phyloP scores from a whole-genome alignment of 2,888 invertebrate genomes.

The Drosophila dives region DNA sequence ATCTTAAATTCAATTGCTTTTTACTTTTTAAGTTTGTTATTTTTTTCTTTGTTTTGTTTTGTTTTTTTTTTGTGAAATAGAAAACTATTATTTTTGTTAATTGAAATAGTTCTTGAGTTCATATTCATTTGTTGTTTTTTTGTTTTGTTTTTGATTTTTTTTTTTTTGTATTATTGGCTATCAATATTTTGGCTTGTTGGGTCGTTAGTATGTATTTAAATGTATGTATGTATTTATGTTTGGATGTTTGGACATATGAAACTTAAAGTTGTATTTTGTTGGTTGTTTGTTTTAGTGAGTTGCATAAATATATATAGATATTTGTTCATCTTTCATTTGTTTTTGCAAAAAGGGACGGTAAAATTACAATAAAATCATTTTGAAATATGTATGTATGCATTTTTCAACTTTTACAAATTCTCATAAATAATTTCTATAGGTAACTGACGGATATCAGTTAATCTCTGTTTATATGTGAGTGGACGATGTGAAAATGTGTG shows the following conservation, averaged over 20 bases:
- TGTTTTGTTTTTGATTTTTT: neutral
- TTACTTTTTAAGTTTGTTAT: slow-evolving; percentile 50
- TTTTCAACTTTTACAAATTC: slow-evolving; percentile 35
- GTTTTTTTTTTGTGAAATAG: slow-evolving; percentile 55
- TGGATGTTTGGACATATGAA: slow-evolving; percentile 59
- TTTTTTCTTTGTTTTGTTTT: neutral
- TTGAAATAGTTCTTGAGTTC: slow-evolving; percentile 68
- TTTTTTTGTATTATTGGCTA: slow-evolving; percentile 56
- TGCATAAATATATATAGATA: slow-evolving; percentile 70
- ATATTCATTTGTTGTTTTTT: slow-evolving; percentile 41
- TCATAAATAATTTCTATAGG: slow-evolving; percentile 64
- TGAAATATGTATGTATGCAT: slow-evolving; percentile 61
- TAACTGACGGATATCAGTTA: slow-evolving; percentile 45
- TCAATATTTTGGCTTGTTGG: slow-evolving; percentile 75
- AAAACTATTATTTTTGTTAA: slow-evolving; percentile 70
- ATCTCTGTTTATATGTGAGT: slow-evolving; percentile 54
- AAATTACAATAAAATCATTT: slow-evolving; percentile 85
- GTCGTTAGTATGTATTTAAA: slow-evolving; percentile 31
- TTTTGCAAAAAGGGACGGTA: slow-evolving; percentile 84
- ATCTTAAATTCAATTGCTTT: slow-evolving; percentile 76
- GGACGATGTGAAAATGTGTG: slow-evolving; percentile 57
- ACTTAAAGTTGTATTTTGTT: slow-evolving; percentile 64
- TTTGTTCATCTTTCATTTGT: slow-evolving; percentile 51
- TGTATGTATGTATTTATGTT: slow-evolving; percentile 18
- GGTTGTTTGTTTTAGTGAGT: slow-evolving; percentile 57